A percentile compares a stretch with the other conserved stretches of the same genome.
Evolutionary conservation across 2,113 vertebrate genomes (phyloP).

Genomic region (Hoplias malabaricus): DNA sequence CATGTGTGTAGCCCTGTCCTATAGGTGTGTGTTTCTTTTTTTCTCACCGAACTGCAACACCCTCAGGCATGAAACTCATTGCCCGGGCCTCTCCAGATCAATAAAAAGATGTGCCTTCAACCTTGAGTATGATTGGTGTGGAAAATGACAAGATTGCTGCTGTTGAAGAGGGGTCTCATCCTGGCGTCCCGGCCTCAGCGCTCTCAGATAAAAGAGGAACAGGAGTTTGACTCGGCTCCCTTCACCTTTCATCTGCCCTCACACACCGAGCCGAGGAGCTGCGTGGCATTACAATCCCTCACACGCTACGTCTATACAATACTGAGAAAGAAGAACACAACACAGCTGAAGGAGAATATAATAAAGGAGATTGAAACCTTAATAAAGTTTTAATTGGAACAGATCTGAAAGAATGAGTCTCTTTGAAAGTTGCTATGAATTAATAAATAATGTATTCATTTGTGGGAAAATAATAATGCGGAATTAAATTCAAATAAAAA

Average conservation of each 20-base stretch:
- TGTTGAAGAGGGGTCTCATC: constrained; percentile 20
- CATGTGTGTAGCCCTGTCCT: not conserved
- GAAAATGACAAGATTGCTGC: constrained; percentile 48
- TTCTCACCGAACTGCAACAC: constrained; percentile 6
- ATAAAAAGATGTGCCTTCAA: constrained; percentile 48
- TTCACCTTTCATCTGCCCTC: constrained; percentile 44
- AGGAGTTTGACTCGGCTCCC: constrained; percentile 22
- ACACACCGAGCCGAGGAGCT: constrained; percentile 23
- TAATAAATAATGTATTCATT: too few species aligned
- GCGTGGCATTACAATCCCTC: constrained; percentile 6
- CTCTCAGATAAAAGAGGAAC: constrained; percentile 40
- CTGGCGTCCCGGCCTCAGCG: not conserved
- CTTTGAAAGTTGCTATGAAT: too few species aligned
- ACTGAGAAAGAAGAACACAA: too few species aligned
- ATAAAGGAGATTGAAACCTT: not conserved
- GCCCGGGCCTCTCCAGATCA: constrained; percentile 34
- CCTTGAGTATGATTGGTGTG: constrained; percentile 47
- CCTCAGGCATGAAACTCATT: constrained; percentile 43
- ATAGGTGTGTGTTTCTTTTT: not conserved
- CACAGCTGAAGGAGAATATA: not conserved
- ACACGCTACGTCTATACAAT: too few species aligned
- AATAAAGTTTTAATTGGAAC: constrained; percentile 7
- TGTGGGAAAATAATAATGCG: too few species aligned
- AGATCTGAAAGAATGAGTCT: not conserved
- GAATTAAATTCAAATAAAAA: too few species aligned